Evolutionary conservation across 2,113 vertebrate genomes (phyloP).

Genomic region (Amphilophus citrinellus): DNA sequence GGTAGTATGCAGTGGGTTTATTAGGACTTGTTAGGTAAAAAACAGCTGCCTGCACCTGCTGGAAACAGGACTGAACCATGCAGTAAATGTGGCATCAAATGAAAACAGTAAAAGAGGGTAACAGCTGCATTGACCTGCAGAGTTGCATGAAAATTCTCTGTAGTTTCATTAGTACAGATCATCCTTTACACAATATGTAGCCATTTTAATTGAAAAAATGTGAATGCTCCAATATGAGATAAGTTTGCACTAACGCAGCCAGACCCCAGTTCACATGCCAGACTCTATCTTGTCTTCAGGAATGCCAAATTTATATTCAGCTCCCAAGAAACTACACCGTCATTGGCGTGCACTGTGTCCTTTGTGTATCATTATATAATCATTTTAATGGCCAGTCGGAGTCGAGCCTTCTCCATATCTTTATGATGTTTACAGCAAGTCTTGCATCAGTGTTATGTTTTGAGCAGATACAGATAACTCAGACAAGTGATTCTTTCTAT

Average conservation of each 20-base stretch:
- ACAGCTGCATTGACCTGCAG: background rate
- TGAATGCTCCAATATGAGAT: background rate
- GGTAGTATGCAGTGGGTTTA: background rate
- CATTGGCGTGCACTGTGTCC: background rate
- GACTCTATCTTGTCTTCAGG: background rate
- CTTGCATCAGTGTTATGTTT: background rate
- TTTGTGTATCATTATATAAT: background rate
- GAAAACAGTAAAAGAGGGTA: background rate
- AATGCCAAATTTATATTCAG: conserved; percentile 11
- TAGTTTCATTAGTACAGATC: background rate
- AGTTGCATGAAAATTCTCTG: background rate
- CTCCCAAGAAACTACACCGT: background rate
- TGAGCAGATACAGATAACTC: background rate
- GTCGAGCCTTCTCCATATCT: background rate
- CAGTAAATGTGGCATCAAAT: background rate
- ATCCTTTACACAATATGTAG: background rate
- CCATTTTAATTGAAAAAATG: background rate
- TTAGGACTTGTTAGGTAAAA: background rate
- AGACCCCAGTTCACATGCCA: background rate
- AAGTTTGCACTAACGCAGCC: background rate
- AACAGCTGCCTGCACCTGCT: background rate
- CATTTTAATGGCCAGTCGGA: background rate
- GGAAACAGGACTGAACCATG: background rate
- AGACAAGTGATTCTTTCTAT: background rate
- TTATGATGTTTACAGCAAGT: conserved; percentile 1